A percentile compares a stretch with the other conserved stretches of the same genome.
Conservation (phyloP, 2,797 vertebrate species). For the Telmatherina bonti region DNA sequence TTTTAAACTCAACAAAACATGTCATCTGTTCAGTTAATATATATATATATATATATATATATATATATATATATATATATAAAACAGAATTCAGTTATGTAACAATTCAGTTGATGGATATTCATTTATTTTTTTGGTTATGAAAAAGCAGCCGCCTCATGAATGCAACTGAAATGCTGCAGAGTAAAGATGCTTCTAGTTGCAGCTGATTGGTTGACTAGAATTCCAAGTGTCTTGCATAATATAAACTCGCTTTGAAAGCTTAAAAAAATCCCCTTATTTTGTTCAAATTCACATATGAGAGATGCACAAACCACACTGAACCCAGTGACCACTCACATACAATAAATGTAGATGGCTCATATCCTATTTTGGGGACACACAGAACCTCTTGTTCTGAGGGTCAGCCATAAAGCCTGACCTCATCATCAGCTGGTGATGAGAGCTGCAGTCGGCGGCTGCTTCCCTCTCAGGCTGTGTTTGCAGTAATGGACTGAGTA, state of each 20-base stretch:
- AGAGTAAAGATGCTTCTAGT: neutral
- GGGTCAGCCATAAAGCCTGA: conserved; percentile 70
- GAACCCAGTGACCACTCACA: conserved; percentile 39
- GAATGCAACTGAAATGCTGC: neutral
- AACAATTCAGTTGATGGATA: neutral
- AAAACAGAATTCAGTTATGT: neutral
- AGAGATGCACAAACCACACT: conserved; percentile 10
- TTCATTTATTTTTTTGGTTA: neutral
- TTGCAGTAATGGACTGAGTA: conserved; percentile 58
- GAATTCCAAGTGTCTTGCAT: neutral
- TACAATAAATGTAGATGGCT: conserved; percentile 34
- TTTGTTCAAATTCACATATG: neutral
- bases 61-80: too few species aligned
- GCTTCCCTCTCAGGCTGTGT: conserved; percentile 46
- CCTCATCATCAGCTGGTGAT: conserved; percentile 73
- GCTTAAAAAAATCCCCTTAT: neutral
- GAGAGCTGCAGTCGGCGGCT: conserved; percentile 52
- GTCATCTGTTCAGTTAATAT: neutral
- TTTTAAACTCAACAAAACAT: neutral
- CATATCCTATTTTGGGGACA: conserved; percentile 45
- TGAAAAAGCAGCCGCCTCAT: too few species aligned
- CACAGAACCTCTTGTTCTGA: conserved; percentile 58
- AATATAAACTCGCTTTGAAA: neutral
- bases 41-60: neutral
- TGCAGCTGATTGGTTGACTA: neutral